Conservation (phyloP, 2,797 vertebrate species). For the Glossophaga mutica region DNA sequence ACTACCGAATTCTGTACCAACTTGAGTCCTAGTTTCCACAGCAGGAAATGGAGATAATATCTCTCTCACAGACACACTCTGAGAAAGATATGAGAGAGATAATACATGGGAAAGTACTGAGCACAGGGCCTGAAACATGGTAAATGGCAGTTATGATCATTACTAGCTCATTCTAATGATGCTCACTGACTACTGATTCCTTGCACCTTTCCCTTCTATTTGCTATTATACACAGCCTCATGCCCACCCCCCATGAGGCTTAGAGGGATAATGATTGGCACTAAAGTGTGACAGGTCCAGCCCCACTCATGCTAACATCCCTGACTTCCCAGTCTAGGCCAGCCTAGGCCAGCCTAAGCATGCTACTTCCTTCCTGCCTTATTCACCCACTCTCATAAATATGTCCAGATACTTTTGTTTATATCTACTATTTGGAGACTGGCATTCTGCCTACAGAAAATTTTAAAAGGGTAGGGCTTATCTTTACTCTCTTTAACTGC, state of each 20-base stretch:
- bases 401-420: not conserved
- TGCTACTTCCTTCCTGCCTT: not conserved
- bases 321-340: not conserved
- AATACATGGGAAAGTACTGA: conserved; percentile 10
- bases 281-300: not conserved
- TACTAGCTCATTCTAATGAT: conserved; percentile 28
- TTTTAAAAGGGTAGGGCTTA: not conserved
- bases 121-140: not conserved
- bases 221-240: not conserved
- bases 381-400: not conserved
- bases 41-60: conserved; percentile 24
- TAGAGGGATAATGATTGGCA: not conserved
- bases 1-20: conserved; percentile 2
- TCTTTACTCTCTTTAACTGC: not conserved
- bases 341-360: not conserved
- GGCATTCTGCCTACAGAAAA: not conserved
- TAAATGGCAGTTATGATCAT: conserved; percentile 39
- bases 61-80: not conserved
- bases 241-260: not conserved
- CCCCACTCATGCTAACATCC: not conserved
- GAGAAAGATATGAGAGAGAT: conserved; percentile 44
- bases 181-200: not conserved
- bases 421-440: not conserved
- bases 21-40: conserved; percentile 9
- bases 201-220: not conserved